phyloP scores from a whole-genome alignment of 2,113 vertebrate genomes.

The Nanorana parkeri region DNA sequence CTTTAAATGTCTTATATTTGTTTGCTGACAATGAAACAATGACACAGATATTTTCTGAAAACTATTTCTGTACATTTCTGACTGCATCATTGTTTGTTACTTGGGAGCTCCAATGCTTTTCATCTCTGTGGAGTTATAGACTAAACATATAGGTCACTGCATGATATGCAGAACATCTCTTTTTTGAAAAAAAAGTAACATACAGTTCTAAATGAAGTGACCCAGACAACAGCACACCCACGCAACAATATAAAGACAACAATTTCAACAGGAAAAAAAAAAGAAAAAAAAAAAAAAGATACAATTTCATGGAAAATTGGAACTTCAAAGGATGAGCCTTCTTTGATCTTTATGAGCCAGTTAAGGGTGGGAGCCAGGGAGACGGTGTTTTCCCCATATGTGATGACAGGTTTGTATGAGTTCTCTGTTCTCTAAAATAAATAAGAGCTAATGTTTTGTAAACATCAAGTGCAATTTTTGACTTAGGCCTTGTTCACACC shows the following conservation, averaged over 20 bases:
- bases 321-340: conserved; percentile 28
- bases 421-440: background rate
- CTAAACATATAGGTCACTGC: too few relatives aligned
- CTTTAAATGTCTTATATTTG: too few relatives aligned
- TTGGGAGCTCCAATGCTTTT: too few relatives aligned
- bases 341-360: conserved; percentile 41
- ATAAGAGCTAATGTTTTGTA: background rate
- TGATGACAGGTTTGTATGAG: conserved; percentile 1
- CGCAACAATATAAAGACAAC: background rate
- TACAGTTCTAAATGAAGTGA: background rate
- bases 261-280: conserved; percentile 22
- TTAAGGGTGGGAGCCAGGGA: conserved; percentile 17
- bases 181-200: too few relatives aligned
- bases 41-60: too few relatives aligned
- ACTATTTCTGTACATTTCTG: too few relatives aligned
- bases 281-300: conserved; percentile 4
- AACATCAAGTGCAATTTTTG: too few relatives aligned
- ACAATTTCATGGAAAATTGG: conserved; percentile 35
- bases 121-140: too few relatives aligned
- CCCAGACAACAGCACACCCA: background rate
- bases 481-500: too few relatives aligned
- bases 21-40: too few relatives aligned
- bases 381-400: conserved; percentile 5
- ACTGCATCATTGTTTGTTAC: too few relatives aligned
- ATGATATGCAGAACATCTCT: too few relatives aligned